A percentile compares a stretch with the other conserved stretches of the same genome.
Evolutionary conservation across 2,888 invertebrate genomes (phyloP).

Genomic region (Sinodicranocentrus sp.): DNA sequence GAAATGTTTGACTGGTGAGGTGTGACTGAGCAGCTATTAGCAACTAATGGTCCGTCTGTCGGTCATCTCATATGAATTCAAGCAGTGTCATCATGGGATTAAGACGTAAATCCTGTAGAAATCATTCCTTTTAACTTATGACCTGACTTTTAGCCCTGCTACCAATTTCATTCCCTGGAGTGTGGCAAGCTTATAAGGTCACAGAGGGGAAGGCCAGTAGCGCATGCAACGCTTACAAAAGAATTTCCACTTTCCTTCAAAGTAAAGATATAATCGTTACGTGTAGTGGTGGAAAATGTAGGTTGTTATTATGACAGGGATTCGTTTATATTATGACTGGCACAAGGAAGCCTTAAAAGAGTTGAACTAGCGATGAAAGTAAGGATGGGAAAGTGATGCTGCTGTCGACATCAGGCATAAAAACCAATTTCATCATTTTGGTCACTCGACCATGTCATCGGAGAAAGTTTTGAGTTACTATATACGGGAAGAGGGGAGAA

Average conservation of each 20-base stretch:
- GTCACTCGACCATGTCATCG: too few species aligned
- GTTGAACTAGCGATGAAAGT: not conserved
- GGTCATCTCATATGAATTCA: slow-evolving; percentile 56
- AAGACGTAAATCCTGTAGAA: slow-evolving; percentile 50
- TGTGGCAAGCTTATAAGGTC: not conserved
- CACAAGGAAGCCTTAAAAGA: not conserved
- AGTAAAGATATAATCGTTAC: not conserved
- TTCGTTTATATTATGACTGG: not conserved
- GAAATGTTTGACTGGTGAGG: slow-evolving; percentile 38
- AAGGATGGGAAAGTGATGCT: not conserved
- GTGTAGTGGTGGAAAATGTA: not conserved
- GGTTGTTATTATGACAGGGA: not conserved
- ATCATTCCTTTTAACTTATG: slow-evolving; percentile 51
- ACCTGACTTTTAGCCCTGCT: slow-evolving; percentile 38
- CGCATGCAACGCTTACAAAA: not conserved
- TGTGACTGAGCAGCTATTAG: slow-evolving; percentile 42
- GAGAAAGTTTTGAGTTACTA: too few species aligned
- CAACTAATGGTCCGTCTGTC: slow-evolving; percentile 36
- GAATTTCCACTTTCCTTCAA: not conserved
- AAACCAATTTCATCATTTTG: too few species aligned
- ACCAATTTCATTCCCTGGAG: not conserved
- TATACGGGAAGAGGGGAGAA: too few species aligned
- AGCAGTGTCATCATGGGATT: slow-evolving; percentile 45
- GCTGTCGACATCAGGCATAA: too few species aligned
- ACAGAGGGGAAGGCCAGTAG: too few species aligned